Evolutionary conservation across 2,888 invertebrate species (phyloP).

Genomic region (Malachius bipustulatus): DNA sequence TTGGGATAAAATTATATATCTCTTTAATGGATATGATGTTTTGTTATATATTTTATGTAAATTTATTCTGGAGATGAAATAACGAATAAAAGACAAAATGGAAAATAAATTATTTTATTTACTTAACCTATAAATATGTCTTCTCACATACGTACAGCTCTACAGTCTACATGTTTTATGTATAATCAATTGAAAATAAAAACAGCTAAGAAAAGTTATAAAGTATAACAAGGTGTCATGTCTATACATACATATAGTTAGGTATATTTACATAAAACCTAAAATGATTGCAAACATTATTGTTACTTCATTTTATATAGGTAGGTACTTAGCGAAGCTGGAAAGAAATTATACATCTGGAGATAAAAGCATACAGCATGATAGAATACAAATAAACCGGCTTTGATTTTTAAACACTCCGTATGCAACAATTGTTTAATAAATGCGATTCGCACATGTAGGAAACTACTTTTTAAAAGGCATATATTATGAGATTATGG

Average conservation of each 20-base stretch:
- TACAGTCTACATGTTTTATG: constrained; percentile 10
- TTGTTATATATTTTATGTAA: too few relatives aligned
- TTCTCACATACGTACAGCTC: constrained; percentile 24
- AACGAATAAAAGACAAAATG: constrained; percentile 21
- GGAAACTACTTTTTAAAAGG: too few relatives aligned
- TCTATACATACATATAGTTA: constrained; percentile 17
- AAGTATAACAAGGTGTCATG: constrained; percentile 10
- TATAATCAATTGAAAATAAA: constrained; percentile 22
- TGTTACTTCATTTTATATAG: constrained; percentile 11
- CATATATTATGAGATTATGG: too few relatives aligned
- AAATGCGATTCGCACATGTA: constrained; percentile 36
- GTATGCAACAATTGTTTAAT: constrained; percentile 33
- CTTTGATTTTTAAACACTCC: constrained; percentile 33
- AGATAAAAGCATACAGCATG: constrained; percentile 19
- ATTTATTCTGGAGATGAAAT: too few relatives aligned
- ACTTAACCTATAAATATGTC: constrained; percentile 27
- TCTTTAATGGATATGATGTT: too few relatives aligned
- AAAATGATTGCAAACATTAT: constrained; percentile 16
- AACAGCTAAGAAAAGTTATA: constrained; percentile 18
- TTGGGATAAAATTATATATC: too few relatives aligned
- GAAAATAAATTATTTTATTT: constrained; percentile 27
- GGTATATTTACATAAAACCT: constrained; percentile 16
- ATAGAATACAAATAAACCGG: constrained; percentile 23
- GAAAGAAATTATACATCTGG: constrained; percentile 32
- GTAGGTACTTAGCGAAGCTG: constrained; percentile 21